phyloP scores from a whole-genome alignment of 2,797 vertebrate species.

The Mallotus villosus region DNA sequence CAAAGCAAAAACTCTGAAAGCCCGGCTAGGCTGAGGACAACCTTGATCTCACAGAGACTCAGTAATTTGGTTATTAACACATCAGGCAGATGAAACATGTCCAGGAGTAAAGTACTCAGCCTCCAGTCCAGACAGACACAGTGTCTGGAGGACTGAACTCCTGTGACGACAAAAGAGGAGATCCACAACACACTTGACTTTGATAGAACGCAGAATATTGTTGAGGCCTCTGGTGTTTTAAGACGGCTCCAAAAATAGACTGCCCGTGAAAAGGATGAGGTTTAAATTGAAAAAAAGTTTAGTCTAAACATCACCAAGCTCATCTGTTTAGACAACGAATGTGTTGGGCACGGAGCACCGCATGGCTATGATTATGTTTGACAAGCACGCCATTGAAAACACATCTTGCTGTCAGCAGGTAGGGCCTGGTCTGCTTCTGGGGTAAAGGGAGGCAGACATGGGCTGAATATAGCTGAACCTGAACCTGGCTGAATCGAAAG shows the following conservation, averaged over 20 bases:
- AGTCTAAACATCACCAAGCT: background rate
- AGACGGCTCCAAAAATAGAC: constrained; percentile 1
- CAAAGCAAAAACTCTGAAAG: background rate
- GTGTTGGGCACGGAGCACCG: background rate
- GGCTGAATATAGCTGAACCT: background rate
- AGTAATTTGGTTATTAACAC: background rate
- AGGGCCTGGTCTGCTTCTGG: no score
- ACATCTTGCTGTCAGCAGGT: background rate
- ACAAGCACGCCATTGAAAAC: background rate
- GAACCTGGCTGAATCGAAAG: background rate
- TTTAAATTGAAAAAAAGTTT: background rate
- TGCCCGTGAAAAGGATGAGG: background rate
- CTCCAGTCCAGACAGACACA: background rate
- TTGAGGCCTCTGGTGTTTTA: background rate
- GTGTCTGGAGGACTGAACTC: background rate
- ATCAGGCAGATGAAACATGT: background rate
- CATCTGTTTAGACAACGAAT: background rate
- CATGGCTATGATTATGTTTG: background rate
- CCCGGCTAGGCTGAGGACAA: background rate
- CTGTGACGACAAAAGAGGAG: background rate
- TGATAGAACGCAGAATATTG: background rate
- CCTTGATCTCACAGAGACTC: background rate
- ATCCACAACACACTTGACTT: background rate
- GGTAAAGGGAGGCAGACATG: no score
- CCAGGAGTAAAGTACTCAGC: background rate